Percentiles rank a stretch among this genome's conserved stretches.
Conservation (phyloP, 2,113 vertebrate genomes). For the Rhagologus leucostigma region DNA sequence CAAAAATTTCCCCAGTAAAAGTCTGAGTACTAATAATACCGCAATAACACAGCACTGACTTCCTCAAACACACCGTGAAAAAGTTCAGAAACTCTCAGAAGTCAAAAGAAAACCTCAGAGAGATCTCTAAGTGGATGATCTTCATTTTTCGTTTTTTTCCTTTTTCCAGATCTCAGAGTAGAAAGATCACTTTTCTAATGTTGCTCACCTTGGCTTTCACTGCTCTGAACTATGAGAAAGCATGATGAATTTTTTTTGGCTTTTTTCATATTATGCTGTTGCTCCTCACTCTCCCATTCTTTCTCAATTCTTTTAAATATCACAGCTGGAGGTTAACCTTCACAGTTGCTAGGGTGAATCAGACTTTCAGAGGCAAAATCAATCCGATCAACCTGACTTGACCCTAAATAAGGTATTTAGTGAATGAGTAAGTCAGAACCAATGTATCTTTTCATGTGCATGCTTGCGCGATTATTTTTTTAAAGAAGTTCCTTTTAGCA, state of each 20-base stretch:
- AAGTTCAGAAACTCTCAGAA: neutral
- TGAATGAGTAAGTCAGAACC: constrained; percentile 39
- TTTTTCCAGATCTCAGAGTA: neutral
- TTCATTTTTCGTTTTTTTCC: neutral
- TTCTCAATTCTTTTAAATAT: neutral
- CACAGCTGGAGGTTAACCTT: neutral
- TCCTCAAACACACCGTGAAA: neutral
- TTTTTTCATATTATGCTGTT: neutral
- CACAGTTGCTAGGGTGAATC: constrained; percentile 23
- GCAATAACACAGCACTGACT: neutral
- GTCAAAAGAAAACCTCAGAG: neutral
- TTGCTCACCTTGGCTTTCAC: neutral
- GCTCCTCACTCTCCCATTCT: neutral
- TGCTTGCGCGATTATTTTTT: constrained; percentile 29
- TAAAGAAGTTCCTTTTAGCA: constrained; percentile 8
- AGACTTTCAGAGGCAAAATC: constrained; percentile 25
- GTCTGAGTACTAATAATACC: neutral
- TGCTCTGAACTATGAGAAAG: neutral
- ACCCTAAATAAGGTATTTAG: constrained; percentile 16
- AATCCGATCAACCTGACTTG: constrained; percentile 26
- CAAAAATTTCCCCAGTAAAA: neutral
- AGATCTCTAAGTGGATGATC: neutral
- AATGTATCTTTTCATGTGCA: constrained; percentile 40
- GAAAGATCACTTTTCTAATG: neutral
- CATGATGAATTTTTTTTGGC: neutral